Conservation (phyloP, 92 coral and sea anemone genomes). For the Montipora capitata region DNA sequence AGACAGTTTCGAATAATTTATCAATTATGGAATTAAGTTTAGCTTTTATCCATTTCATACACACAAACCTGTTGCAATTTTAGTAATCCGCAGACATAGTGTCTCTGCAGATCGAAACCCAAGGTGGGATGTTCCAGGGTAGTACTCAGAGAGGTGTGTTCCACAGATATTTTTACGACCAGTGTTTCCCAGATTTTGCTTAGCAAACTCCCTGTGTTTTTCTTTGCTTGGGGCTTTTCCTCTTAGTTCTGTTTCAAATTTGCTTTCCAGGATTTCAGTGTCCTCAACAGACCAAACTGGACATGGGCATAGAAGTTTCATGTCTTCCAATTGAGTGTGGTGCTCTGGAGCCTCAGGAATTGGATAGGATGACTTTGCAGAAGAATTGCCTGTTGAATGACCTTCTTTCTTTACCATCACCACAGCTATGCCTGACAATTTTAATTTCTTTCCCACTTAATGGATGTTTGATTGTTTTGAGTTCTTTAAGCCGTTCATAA, state of each 20-base stretch:
- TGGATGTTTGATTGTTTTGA: conserved; percentile 30
- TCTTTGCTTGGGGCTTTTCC: conserved; percentile 55
- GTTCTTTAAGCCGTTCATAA: conserved; percentile 47
- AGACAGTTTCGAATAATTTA: no score
- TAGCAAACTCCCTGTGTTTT: conserved; percentile 67
- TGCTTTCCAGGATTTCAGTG: conserved; percentile 22
- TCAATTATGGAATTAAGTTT: background rate
- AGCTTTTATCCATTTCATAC: no score
- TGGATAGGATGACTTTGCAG: conserved; percentile 73
- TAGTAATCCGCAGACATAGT: no score
- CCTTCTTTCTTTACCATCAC: conserved; percentile 73
- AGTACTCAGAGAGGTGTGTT: conserved; percentile 56
- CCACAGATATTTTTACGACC: conserved; percentile 49
- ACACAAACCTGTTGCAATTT: no score
- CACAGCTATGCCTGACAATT: conserved; percentile 43
- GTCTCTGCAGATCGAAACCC: conserved; percentile 68
- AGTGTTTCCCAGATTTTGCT: conserved; percentile 57
- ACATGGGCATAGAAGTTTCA: conserved; percentile 48
- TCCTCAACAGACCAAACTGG: conserved; percentile 59
- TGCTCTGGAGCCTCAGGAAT: conserved; percentile 70
- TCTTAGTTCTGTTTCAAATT: conserved; percentile 6
- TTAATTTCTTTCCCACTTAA: conserved; percentile 26
- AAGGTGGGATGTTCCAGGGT: conserved; percentile 69
- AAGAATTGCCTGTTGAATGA: conserved; percentile 64
- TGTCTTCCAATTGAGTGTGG: conserved; percentile 61